Base-by-base conservation (phyloP, 2,888 invertebrate genomes). In the Leucoma salicis region DNA sequence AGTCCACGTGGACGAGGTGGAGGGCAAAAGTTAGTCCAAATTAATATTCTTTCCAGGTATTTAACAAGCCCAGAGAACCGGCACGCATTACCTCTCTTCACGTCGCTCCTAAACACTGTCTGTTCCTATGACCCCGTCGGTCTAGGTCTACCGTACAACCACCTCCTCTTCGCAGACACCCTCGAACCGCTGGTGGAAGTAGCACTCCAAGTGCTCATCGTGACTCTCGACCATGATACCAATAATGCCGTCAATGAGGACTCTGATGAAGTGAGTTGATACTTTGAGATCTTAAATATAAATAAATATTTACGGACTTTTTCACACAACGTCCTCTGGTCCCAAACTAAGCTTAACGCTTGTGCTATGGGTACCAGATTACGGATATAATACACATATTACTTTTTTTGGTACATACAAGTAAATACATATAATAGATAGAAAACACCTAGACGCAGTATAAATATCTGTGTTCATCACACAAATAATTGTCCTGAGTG, bases 101-200 rank as follows among this genome's bases (percentile, higher is more conserved):
- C 99, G 0, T 99, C 99, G 0, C 90, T 99, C 10, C 84, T 99
- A 57, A 99, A 99, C 88, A 95, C 97, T 0, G 97, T 99, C 6
- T 98, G 98, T 75, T 95, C 98, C 0, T 99, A 99, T 80, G 98
- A 99, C 87, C 99, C 99, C 0, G 97, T 98, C n/a, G 99, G 99
- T 0, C 93, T 98, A 53, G 99, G 99, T 1, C 92, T 96, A 45
- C 99, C 99, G 0, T 99, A 99, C 89, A 99, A 99, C 90, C 99
- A 99, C 78, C 91, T 99, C 34, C 83, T 99, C 46, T 99, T 99
- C 77, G 93, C 94, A 2, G 99, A 99, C 82, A 95, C 96, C 0
- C 88, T 97, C 29, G 99, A 99, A 74, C 97, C 98, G 0, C 88
- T 99, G 8, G 99, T 99, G 0, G 99, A 99, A 83, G 95, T 96